phyloP scores from a whole-genome alignment of 2,797 vertebrate genomes.

The Anableps anableps region DNA sequence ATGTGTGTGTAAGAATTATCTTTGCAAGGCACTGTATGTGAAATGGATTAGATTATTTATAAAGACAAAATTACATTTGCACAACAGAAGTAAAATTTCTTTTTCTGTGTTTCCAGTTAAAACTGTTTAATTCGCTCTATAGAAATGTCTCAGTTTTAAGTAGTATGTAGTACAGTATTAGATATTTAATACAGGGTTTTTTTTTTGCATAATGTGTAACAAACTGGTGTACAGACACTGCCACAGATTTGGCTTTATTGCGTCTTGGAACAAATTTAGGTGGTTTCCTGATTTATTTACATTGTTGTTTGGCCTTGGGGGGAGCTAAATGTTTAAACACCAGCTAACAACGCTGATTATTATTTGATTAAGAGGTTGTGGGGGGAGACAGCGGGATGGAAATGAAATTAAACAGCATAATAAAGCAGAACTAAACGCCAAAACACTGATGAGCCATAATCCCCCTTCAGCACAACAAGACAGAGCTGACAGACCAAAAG shows the following conservation, averaged over 20 bases:
- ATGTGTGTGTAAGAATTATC: background rate
- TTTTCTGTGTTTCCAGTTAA: background rate
- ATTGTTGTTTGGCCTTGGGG: slow-evolving; percentile 38
- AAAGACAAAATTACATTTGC: background rate
- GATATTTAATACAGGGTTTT: background rate
- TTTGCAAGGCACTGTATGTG: background rate
- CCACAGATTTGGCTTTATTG: slow-evolving; percentile 15
- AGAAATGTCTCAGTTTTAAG: background rate
- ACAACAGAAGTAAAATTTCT: background rate
- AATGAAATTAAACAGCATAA: slow-evolving; percentile 67
- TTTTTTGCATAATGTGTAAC: slow-evolving; percentile 9
- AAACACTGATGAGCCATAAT: slow-evolving; percentile 42
- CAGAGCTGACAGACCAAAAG: background rate
- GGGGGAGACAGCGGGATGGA: slow-evolving; percentile 45
- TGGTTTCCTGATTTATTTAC: slow-evolving; percentile 21
- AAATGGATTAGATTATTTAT: background rate
- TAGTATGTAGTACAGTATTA: background rate
- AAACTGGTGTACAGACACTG: slow-evolving; percentile 12
- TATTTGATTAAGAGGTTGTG: slow-evolving; percentile 60
- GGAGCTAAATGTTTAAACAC: slow-evolving; percentile 58
- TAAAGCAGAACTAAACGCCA: slow-evolving; percentile 69
- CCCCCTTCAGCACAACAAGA: slow-evolving; percentile 23
- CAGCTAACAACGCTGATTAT: slow-evolving; percentile 58
- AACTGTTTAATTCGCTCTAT: background rate
- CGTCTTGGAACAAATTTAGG: background rate